phyloP scores from a whole-genome alignment of 2,888 invertebrate genomes.

The Seira ritae region DNA sequence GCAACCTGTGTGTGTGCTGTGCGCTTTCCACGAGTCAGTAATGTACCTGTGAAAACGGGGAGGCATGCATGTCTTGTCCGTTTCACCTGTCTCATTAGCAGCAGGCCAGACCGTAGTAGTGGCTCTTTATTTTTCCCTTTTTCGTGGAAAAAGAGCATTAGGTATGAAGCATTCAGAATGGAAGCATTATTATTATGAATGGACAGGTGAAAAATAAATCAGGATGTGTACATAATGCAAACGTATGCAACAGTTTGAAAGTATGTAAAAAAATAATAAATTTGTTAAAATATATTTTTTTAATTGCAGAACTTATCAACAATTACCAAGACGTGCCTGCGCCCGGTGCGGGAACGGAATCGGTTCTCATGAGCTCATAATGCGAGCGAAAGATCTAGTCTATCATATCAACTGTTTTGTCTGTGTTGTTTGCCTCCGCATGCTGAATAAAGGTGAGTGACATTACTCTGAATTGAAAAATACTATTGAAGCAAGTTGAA shows the following conservation, averaged over 20 bases:
- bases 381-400: constrained; percentile 90
- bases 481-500: not conserved
- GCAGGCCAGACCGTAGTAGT: constrained; percentile 28
- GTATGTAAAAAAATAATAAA: too few species aligned
- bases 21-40: constrained; percentile 54
- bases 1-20: constrained; percentile 45
- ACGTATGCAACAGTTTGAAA: too few species aligned
- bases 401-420: constrained; percentile 94
- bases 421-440: constrained; percentile 88
- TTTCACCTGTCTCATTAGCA: constrained; percentile 63
- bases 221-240: too few species aligned
- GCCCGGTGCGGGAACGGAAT: constrained; percentile 90
- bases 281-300: too few species aligned
- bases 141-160: not conserved
- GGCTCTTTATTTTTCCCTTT: constrained; percentile 7
- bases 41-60: constrained; percentile 54
- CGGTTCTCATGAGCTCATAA: constrained; percentile 91
- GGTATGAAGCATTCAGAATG: not conserved
- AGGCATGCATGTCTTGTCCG: constrained; percentile 50
- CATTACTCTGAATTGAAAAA: not conserved
- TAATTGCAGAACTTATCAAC: constrained; percentile 87
- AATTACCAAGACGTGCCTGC: constrained; percentile 82
- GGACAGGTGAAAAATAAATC: constrained; percentile 35
- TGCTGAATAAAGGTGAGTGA: constrained; percentile 81
- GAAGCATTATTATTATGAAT: not conserved